phyloP scores from a whole-genome alignment of 1,140 invertebrate genomes.

The Heliconius nattereri region DNA sequence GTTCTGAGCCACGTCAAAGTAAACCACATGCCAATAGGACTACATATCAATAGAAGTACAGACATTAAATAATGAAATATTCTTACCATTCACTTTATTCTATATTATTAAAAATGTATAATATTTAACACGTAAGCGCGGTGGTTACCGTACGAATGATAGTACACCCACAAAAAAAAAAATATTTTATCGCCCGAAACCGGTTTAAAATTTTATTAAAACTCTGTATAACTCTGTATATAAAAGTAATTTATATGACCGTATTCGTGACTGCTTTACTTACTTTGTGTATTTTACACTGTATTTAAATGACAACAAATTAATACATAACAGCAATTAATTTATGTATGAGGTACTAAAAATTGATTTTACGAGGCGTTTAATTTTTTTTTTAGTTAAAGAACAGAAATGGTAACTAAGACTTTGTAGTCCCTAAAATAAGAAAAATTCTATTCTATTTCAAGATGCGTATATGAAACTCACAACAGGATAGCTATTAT shows the following conservation, averaged over 20 bases:
- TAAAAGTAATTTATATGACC: conserved; percentile 21
- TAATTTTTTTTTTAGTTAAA: neutral
- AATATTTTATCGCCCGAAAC: neutral
- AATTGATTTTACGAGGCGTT: neutral
- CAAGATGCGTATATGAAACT: too few species aligned
- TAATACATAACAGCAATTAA: neutral
- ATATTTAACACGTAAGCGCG: neutral
- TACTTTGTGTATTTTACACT: conserved; percentile 22
- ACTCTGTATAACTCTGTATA: too few species aligned
- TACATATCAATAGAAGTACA: too few species aligned
- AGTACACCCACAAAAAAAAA: neutral
- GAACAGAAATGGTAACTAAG: neutral
- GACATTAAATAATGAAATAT: too few species aligned
- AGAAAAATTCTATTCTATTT: too few species aligned
- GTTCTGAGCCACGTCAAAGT: too few species aligned
- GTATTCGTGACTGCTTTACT: conserved; percentile 27
- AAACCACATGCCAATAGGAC: too few species aligned
- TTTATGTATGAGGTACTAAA: neutral
- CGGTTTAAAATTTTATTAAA: conserved; percentile 12
- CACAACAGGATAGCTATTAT: too few species aligned
- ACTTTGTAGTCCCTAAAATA: neutral
- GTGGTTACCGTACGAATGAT: neutral
- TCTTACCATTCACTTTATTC: too few species aligned
- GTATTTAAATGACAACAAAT: too few species aligned
- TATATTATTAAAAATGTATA: too few species aligned